Evolutionary conservation across 2,113 vertebrate species (phyloP).

Genomic region (Melanerpes formicivorus): DNA sequence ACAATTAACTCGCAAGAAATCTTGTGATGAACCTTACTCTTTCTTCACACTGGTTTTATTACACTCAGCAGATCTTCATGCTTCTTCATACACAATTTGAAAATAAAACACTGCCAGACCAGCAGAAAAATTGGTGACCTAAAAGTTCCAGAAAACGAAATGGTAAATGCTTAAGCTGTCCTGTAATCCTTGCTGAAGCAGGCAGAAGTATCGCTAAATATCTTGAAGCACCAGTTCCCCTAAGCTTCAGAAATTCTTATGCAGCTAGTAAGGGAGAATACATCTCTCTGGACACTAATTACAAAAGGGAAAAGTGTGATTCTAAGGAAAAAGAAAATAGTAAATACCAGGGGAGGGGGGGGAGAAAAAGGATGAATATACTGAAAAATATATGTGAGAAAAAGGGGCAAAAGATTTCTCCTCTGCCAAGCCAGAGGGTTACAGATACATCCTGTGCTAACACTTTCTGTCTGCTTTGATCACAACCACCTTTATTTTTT

Average conservation of each 20-base stretch:
- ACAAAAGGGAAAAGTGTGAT: not conserved
- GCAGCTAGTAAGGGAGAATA: not conserved
- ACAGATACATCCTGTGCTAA: not conserved
- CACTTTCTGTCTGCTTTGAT: not conserved
- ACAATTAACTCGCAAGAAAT: constrained; percentile 30
- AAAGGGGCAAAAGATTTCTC: not conserved
- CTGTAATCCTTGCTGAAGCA: constrained; percentile 39
- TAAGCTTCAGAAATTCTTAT: not conserved
- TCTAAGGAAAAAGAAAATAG: not conserved
- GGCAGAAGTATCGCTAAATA: constrained; percentile 10
- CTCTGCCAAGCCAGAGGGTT: not conserved
- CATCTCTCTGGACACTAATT: not conserved
- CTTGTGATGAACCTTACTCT: not conserved
- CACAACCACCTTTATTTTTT: not conserved
- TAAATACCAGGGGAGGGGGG: too few species aligned
- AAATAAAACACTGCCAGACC: constrained; percentile 20
- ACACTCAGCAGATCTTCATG: not conserved
- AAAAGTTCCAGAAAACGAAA: constrained; percentile 52
- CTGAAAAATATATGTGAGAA: not conserved
- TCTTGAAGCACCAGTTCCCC: not conserved
- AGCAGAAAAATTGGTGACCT: constrained; percentile 38
- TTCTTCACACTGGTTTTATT: constrained; percentile 46
- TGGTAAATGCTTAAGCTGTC: constrained; percentile 25
- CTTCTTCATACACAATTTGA: not conserved
- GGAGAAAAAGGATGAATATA: not conserved